A percentile compares a stretch with the other conserved stretches of the same genome.
phyloP scores from a whole-genome alignment of 2,113 vertebrate species.

The Galbula dea region DNA sequence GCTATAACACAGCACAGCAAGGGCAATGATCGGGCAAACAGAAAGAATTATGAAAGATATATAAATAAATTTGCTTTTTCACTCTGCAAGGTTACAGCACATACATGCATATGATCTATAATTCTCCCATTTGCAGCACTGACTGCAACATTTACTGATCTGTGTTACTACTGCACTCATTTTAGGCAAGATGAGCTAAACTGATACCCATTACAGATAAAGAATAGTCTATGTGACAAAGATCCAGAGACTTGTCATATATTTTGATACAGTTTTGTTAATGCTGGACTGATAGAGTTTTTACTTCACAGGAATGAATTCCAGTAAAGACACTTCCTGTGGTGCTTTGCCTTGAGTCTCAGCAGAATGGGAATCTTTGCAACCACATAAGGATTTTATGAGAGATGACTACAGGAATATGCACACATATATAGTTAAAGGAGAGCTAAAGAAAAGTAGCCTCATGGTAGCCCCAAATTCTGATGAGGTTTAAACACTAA shows the following conservation, averaged over 20 bases:
- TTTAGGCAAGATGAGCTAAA: conserved; percentile 5
- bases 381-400: conserved; percentile 1
- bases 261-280: conserved; percentile 22
- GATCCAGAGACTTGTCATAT: not conserved
- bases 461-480: not conserved
- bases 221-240: not conserved
- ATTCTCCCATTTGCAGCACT: conserved; percentile 34
- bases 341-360: conserved; percentile 9
- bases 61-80: conserved; percentile 52
- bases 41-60: conserved; percentile 34
- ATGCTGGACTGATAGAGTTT: not conserved
- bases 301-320: not conserved
- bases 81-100: conserved; percentile 37
- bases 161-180: not conserved
- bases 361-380: conserved; percentile 17
- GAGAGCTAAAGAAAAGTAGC: not conserved
- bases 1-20: conserved; percentile 42
- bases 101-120: not conserved
- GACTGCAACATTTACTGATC: conserved; percentile 16
- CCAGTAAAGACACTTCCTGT: not conserved
- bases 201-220: not conserved
- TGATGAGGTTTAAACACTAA: not conserved
- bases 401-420: conserved; percentile 5
- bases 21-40: conserved; percentile 28
- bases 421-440: not conserved